Conservation (phyloP, 1,140 invertebrate species). For the Drosophila athabasca region DNA sequence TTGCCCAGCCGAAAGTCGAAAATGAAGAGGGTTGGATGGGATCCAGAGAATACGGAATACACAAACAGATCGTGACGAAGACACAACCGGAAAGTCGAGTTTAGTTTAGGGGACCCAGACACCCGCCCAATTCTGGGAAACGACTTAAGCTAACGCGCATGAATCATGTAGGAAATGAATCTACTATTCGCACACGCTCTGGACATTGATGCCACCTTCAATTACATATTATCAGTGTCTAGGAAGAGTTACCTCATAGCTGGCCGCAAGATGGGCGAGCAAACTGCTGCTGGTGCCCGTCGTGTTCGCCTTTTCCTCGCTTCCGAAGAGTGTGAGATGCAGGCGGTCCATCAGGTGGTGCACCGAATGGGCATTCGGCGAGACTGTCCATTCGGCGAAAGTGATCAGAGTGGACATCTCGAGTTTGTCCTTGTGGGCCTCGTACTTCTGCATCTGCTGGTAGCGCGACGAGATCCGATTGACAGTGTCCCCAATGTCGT, state of each 20-base stretch:
- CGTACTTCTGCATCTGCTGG: slow-evolving; percentile 85
- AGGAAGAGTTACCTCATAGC: slow-evolving; percentile 69
- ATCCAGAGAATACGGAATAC: not conserved
- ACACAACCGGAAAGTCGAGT: slow-evolving; percentile 54
- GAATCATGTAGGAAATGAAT: not conserved
- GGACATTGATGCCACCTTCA: too few relatives aligned
- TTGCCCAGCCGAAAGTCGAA: too few relatives aligned
- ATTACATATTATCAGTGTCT: slow-evolving; percentile 24
- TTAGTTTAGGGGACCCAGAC: not conserved
- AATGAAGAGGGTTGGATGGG: too few relatives aligned
- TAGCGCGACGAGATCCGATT: slow-evolving; percentile 86
- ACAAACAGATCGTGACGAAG: slow-evolving; percentile 15
- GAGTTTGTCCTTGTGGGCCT: slow-evolving; percentile 84
- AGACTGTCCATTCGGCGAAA: slow-evolving; percentile 88
- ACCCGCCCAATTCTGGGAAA: slow-evolving; percentile 10
- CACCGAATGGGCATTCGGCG: slow-evolving; percentile 86
- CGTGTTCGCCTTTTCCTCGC: slow-evolving; percentile 53
- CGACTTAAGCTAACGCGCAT: not conserved
- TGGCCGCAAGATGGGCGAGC: slow-evolving; percentile 55
- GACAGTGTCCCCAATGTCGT: slow-evolving; percentile 86
- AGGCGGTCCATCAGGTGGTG: slow-evolving; percentile 87
- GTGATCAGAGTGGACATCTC: slow-evolving; percentile 88
- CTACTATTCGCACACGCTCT: too few relatives aligned
- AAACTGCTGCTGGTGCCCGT: slow-evolving; percentile 55
- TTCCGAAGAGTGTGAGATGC: slow-evolving; percentile 84